Evolutionary conservation across 2,888 invertebrate species (phyloP).

Genomic region (Ennomos quercinarius): DNA sequence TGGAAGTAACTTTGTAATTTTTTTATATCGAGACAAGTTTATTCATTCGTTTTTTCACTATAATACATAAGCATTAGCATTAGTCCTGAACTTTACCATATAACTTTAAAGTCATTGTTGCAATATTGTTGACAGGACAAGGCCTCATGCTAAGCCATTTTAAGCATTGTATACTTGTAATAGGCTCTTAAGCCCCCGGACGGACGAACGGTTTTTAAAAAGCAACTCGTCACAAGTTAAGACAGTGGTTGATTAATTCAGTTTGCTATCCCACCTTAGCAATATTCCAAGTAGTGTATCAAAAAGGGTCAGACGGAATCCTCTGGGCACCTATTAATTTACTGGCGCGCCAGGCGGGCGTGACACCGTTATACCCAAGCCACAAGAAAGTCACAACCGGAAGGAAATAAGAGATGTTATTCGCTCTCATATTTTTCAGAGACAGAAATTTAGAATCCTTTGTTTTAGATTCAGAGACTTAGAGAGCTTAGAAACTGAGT

Average conservation of each 20-base stretch:
- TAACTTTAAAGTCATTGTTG: too few species aligned
- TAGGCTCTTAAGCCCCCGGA: too few species aligned
- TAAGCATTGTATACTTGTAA: too few species aligned
- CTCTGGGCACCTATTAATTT: slow-evolving; percentile 69
- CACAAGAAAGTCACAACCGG: slow-evolving; percentile 44
- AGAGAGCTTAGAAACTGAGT: too few species aligned
- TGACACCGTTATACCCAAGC: slow-evolving; percentile 55
- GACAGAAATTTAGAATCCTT: neutral
- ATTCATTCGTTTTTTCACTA: too few species aligned
- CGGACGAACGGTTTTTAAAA: neutral
- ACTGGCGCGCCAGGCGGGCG: slow-evolving; percentile 55
- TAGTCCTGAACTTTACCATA: too few species aligned
- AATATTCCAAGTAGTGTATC: slow-evolving; percentile 54
- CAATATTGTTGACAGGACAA: too few species aligned
- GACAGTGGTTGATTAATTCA: slow-evolving; percentile 1
- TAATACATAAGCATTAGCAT: too few species aligned
- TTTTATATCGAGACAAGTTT: too few species aligned
- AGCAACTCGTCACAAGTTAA: neutral
- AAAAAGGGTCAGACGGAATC: slow-evolving; percentile 51
- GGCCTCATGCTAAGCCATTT: too few species aligned
- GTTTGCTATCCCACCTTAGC: slow-evolving; percentile 39
- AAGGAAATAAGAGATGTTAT: slow-evolving; percentile 48
- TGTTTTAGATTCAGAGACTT: neutral
- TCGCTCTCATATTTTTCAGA: slow-evolving; percentile 32
- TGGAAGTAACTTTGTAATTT: too few species aligned